Conservation (phyloP, 2,113 vertebrate genomes). For the Clarias macrocephalus region DNA sequence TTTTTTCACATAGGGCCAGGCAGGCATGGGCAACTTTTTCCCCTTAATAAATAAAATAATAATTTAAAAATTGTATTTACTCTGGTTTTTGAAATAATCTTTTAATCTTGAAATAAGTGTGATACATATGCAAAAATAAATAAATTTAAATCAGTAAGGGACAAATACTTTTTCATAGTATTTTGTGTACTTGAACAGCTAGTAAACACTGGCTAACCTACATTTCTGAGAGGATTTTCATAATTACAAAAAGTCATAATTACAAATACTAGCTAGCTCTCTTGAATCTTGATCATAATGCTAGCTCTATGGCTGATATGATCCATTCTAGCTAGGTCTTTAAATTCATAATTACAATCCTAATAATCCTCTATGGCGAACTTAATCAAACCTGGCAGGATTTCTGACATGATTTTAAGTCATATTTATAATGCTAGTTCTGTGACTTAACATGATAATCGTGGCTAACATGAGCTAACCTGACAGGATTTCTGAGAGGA, state of each 20-base stretch:
- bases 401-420: background rate
- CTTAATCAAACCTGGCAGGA: background rate
- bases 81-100: too few species aligned
- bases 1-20: background rate
- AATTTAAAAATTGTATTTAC: too few species aligned
- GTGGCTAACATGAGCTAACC: background rate
- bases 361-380: background rate
- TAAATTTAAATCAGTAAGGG: too few species aligned
- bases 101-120: too few species aligned
- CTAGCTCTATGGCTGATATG: background rate
- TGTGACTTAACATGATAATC: background rate
- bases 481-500: background rate
- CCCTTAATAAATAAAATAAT: too few species aligned
- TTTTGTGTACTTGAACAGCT: background rate
- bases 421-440: background rate
- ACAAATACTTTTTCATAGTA: too few species aligned
- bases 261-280: background rate
- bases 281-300: background rate
- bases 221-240: background rate
- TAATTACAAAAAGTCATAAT: background rate
- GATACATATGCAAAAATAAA: too few species aligned
- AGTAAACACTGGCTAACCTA: background rate
- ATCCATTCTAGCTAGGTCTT: background rate
- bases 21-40: too few species aligned
- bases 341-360: background rate